Conservation (phyloP, 2,797 vertebrate genomes). For the Tenualosa ilisha region DNA sequence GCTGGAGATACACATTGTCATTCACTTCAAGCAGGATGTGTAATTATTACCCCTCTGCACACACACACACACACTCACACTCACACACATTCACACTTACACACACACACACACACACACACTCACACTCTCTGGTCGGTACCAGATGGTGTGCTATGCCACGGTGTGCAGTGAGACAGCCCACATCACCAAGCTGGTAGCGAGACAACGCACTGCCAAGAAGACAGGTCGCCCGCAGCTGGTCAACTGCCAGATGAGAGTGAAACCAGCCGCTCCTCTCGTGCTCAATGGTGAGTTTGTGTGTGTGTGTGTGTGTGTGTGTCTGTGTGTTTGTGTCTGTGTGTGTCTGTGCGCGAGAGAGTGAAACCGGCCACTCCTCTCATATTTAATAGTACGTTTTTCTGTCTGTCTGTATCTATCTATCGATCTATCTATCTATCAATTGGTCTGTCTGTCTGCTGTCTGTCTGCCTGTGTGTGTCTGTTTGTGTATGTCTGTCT, state of each 20-base stretch:
- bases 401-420: not conserved
- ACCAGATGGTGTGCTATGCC: slow-evolving; percentile 78
- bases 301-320: not conserved
- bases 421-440: not conserved
- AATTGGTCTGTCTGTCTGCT: slow-evolving; percentile 12
- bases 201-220: slow-evolving; percentile 87
- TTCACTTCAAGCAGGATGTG: not conserved
- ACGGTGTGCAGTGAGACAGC: slow-evolving; percentile 76
- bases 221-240: slow-evolving; percentile 81
- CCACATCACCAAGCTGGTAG: slow-evolving; percentile 84
- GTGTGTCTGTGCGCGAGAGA: not conserved
- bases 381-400: too few species aligned
- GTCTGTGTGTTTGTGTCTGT: too few species aligned
- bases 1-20: not conserved
- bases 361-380: too few species aligned
- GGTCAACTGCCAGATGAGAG: slow-evolving; percentile 93
- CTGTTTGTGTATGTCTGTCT: too few species aligned
- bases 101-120: too few species aligned
- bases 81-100: too few species aligned
- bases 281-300: slow-evolving; percentile 78
- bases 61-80: too few species aligned
- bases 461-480: not conserved
- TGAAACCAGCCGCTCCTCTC: slow-evolving; percentile 81
- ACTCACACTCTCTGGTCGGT: too few species aligned
- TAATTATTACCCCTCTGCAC: not conserved